These are phyloP conservation scores for Martes martes DNA, from an alignment of 2,113 vertebrate genomes.

Conservation along the genomic window DNA sequence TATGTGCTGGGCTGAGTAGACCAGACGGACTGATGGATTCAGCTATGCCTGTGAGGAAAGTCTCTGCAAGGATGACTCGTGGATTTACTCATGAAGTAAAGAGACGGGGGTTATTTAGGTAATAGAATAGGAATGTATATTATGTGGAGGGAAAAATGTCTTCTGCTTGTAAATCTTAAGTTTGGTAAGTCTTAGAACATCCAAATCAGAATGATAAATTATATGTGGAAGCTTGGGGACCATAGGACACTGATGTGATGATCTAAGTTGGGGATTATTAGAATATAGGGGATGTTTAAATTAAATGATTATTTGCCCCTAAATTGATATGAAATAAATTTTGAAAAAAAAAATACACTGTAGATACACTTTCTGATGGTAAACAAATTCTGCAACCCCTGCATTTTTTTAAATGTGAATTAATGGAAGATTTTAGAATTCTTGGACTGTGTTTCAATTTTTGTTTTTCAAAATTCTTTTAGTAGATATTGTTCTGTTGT, in stretches of 20 bases:
- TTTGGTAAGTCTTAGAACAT: background rate
- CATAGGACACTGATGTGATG: background rate
- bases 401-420: background rate
- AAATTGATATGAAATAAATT: background rate
- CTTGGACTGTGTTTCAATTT: background rate
- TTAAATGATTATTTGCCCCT: background rate
- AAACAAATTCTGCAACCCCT: background rate
- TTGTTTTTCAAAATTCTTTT: background rate
- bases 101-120: background rate
- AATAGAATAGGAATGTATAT: rapidly evolving
- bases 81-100: background rate
- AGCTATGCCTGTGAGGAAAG: rapidly evolving
- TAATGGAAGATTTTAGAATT: background rate
- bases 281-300: background rate
- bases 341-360: background rate
- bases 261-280: background rate
- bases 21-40: rapidly evolving
- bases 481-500: background rate
- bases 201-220: background rate
- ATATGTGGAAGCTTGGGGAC: rapidly evolving
- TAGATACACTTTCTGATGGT: background rate
- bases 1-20: rapidly evolving
- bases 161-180: background rate
- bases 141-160: background rate
- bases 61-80: background rate